phyloP scores from a whole-genome alignment of 2,113 vertebrate genomes.

The Malurus cyaneus region DNA sequence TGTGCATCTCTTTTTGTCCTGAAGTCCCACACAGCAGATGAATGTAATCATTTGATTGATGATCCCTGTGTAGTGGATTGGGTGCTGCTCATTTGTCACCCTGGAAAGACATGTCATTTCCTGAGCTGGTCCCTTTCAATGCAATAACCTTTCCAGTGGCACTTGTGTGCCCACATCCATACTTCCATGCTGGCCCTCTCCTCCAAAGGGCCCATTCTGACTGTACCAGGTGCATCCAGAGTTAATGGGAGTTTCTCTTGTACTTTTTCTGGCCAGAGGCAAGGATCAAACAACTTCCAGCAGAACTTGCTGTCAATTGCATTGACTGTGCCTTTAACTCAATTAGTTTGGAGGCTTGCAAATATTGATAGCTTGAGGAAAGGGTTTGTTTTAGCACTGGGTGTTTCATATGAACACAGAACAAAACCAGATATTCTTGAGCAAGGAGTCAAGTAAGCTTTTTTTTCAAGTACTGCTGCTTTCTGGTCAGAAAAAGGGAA shows the following conservation, averaged over 20 bases:
- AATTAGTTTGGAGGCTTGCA: slow-evolving; percentile 10
- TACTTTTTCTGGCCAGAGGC: not conserved
- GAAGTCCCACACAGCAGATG: not conserved
- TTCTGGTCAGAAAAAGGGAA: not conserved
- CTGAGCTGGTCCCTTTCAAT: not conserved
- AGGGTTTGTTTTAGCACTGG: not conserved
- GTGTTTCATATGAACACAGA: not conserved
- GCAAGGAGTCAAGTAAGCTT: not conserved
- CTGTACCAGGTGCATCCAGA: not conserved
- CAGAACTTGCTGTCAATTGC: not conserved
- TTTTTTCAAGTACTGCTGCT: not conserved
- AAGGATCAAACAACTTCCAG: not conserved
- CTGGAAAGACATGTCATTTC: not conserved
- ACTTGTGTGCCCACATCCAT: not conserved
- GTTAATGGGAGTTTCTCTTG: not conserved
- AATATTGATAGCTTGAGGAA: not conserved
- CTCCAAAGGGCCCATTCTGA: not conserved
- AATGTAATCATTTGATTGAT: not conserved
- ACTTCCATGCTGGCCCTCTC: not conserved
- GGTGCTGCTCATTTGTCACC: not conserved
- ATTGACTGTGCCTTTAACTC: slow-evolving; percentile 27
- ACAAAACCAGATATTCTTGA: not conserved
- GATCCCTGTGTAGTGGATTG: not conserved
- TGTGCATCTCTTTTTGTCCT: not conserved
- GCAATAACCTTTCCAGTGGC: not conserved